Evolutionary conservation across 92 coral and sea anemone genomes (phyloP).

Genomic region (Isaurus tuberculatus): DNA sequence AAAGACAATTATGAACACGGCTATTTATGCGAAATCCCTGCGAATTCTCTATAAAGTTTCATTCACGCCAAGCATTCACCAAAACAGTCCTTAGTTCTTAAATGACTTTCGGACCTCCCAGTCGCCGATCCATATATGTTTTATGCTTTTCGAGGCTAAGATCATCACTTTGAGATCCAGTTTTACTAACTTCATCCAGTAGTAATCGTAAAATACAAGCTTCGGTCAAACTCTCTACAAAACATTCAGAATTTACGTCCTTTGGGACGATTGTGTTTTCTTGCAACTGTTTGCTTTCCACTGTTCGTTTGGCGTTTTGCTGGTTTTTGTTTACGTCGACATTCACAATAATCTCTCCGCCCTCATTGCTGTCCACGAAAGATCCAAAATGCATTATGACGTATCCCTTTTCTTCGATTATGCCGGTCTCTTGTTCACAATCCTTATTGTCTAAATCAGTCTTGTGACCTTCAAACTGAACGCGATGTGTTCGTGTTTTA

Average conservation of each 20-base stretch:
- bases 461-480: too few relatives aligned
- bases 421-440: background rate
- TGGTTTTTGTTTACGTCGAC: background rate
- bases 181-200: background rate
- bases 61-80: background rate
- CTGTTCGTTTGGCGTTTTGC: background rate
- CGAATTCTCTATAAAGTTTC: background rate
- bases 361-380: background rate
- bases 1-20: background rate
- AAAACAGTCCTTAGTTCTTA: background rate
- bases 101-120: background rate
- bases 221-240: background rate
- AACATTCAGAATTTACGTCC: background rate
- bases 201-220: background rate
- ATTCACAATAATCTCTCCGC: background rate
- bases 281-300: background rate
- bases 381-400: conserved; percentile 17
- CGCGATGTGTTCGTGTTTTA: background rate
- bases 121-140: background rate
- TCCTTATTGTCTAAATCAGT: background rate
- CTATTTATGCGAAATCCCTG: background rate
- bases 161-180: background rate
- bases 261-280: background rate
- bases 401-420: conserved; percentile 21
- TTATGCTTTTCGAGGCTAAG: background rate